Conservation (phyloP, 2,797 vertebrate species). For the Graptemys geographica region DNA sequence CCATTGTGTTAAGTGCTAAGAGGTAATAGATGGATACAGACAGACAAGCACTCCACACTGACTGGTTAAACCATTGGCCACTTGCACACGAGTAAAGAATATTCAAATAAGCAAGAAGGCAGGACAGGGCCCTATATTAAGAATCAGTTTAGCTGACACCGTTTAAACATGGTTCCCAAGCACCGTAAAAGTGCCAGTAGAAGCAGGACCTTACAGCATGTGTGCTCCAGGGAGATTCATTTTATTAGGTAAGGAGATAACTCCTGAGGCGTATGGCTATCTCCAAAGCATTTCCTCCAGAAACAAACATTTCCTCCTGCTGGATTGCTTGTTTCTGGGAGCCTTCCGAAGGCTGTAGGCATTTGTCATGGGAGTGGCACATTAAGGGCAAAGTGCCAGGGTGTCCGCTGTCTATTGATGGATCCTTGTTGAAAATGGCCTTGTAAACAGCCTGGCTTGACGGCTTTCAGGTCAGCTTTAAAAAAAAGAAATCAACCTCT, state of each 20-base stretch:
- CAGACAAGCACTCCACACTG: background rate
- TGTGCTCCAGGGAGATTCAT: background rate
- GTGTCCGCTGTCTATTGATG: background rate
- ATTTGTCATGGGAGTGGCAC: slow-evolving; percentile 8
- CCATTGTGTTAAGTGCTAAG: background rate
- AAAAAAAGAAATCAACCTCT: background rate
- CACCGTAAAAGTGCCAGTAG: background rate
- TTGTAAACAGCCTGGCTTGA: background rate
- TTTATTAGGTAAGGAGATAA: slow-evolving; percentile 46
- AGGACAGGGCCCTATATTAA: slow-evolving; percentile 9
- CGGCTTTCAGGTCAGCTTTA: background rate
- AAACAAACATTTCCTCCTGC: background rate
- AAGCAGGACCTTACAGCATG: background rate
- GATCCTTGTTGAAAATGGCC: background rate
- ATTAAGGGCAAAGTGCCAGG: accelerated
- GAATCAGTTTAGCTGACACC: background rate
- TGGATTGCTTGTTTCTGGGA: accelerated
- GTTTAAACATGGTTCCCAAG: accelerated
- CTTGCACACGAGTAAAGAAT: accelerated
- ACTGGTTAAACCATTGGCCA: background rate
- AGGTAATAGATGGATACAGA: background rate
- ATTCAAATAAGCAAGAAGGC: background rate
- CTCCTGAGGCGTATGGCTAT: background rate
- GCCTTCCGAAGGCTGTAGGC: background rate
- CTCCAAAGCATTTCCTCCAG: slow-evolving; percentile 51